phyloP scores from a whole-genome alignment of 2,113 vertebrate genomes.

The Seriola rivoliana region DNA sequence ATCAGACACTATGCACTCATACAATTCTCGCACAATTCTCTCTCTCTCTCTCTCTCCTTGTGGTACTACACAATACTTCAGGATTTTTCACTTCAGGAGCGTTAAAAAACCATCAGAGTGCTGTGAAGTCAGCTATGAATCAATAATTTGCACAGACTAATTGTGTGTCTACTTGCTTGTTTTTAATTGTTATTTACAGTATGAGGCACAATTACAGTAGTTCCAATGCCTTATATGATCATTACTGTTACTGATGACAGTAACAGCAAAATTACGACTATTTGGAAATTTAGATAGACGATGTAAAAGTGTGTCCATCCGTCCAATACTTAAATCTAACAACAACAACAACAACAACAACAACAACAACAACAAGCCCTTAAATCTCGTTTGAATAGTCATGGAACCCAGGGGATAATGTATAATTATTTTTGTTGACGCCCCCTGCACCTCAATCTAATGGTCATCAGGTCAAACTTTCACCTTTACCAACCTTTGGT shows the following conservation, averaged over 20 bases:
- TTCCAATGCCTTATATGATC: too few species aligned
- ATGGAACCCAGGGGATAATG: background rate
- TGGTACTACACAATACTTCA: conserved; percentile 1
- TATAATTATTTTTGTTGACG: background rate
- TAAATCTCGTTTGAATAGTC: background rate
- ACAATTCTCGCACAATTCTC: background rate
- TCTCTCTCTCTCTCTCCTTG: conserved; percentile 4
- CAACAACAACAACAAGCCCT: background rate
- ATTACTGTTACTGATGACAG: background rate
- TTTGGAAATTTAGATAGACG: background rate
- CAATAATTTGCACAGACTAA: too few species aligned
- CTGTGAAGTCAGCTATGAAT: too few species aligned
- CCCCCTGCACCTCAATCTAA: background rate
- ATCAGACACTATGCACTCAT: background rate
- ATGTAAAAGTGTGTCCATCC: background rate
- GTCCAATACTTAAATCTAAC: too few species aligned
- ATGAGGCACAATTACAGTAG: background rate
- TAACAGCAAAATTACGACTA: background rate
- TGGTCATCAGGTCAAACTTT: background rate
- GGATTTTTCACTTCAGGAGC: background rate
- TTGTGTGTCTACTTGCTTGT: too few species aligned
- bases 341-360: too few species aligned
- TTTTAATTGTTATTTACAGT: background rate
- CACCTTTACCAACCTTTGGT: background rate
- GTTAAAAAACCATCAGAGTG: background rate